Percentiles rank a stretch among this genome's conserved stretches.
phyloP scores from a whole-genome alignment of 2,113 vertebrate species.

The Amazona guildingii region DNA sequence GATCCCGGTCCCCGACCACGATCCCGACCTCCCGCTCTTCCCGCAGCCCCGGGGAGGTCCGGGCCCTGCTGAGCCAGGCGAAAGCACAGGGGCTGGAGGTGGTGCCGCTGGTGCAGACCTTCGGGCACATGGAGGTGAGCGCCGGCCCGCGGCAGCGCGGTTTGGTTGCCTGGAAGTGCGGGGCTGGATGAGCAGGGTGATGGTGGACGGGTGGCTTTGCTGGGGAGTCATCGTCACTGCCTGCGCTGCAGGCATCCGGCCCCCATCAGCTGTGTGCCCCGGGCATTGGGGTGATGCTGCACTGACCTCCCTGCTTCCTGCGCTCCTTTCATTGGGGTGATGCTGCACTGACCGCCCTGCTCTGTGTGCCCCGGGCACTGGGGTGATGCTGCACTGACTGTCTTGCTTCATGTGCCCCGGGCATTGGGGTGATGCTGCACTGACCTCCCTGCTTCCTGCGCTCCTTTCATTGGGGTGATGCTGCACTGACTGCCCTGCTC shows the following conservation, averaged over 20 bases:
- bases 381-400: no score
- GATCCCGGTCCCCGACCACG: not conserved
- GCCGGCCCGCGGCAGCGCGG: not conserved
- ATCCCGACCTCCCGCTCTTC: not conserved
- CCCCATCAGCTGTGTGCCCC: not conserved
- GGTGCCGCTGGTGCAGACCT: conserved; percentile 92
- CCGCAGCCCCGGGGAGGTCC: conserved; percentile 81
- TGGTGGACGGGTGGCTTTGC: not conserved
- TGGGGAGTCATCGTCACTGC: rapidly evolving
- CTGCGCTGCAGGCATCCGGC: rapidly evolving
- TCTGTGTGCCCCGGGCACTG: no score
- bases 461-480: no score
- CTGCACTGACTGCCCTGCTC: no score
- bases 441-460: rapidly evolving
- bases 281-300: rapidly evolving
- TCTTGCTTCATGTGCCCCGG: rapidly evolving
- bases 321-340: rapidly evolving
- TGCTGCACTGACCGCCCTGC: no score
- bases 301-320: rapidly evolving
- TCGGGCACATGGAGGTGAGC: conserved; percentile 96
- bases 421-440: rapidly evolving
- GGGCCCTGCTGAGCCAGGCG: conserved; percentile 80
- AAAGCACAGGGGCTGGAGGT: conserved; percentile 80
- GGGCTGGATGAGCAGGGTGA: not conserved
- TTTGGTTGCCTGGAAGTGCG: not conserved